Evolutionary conservation across 2,797 vertebrate genomes (phyloP).

Genomic region (Natrix natrix): DNA sequence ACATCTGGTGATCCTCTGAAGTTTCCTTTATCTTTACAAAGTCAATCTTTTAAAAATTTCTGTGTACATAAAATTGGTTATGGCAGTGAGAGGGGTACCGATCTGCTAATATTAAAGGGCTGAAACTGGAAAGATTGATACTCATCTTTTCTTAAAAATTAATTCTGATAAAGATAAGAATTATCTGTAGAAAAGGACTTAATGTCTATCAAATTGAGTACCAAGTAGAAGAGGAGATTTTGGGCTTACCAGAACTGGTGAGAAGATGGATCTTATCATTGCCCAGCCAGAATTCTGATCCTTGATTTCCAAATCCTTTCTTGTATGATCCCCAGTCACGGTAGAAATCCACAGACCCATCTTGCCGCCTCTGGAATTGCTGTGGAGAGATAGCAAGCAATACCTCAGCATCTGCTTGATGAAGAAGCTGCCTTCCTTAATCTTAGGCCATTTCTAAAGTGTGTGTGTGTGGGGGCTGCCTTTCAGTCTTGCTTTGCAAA

Average conservation of each 20-base stretch:
- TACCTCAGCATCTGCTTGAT: no score
- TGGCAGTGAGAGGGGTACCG: no score
- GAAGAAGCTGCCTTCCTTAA: background rate
- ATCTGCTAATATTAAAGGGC: background rate
- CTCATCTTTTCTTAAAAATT: background rate
- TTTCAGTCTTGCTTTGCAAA: background rate
- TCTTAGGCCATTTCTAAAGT: background rate
- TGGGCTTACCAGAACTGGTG: slow-evolving; percentile 17
- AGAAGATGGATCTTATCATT: slow-evolving; percentile 47
- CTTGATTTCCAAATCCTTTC: slow-evolving; percentile 37
- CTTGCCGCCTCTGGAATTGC: slow-evolving; percentile 39
- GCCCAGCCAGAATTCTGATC: slow-evolving; percentile 46
- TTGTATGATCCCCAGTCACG: slow-evolving; percentile 40
- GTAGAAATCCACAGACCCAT: slow-evolving; percentile 42
- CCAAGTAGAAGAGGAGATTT: background rate
- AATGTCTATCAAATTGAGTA: background rate
- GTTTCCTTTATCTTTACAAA: no score
- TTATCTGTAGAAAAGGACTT: background rate
- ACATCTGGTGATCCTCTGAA: no score
- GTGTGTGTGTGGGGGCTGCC: background rate
- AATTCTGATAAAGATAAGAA: background rate
- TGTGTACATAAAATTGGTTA: no score
- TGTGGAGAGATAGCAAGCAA: background rate
- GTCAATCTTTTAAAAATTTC: no score
- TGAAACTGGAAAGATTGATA: background rate